Base-by-base conservation (phyloP, 2,113 vertebrate genomes). In the Electrona antarctica region DNA sequence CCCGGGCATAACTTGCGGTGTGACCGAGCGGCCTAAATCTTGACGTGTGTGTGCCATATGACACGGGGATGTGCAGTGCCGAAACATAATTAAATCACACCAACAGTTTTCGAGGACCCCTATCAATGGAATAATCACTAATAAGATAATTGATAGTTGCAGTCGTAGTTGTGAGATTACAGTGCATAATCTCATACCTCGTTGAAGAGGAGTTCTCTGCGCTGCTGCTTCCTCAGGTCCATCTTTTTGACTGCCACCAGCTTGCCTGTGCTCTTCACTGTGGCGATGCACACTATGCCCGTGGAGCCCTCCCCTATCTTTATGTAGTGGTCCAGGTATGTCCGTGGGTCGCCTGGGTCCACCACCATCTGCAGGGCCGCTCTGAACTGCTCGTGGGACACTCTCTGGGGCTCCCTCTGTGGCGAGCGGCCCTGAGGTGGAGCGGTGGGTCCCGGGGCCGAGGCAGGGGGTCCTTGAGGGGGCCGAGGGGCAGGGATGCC, bases 281-380 rank as follows among this genome's bases (percentile, higher is more conserved):
- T 97, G 79, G 97, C 96, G 0, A 99, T 97, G 77, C 97, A 99
- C 57, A 98, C 97, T 0, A 99, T 91, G 28, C 97, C 97, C 0
- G 97, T 98, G 74, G 97, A 99, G 10, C 97, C 97, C 77, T 99
- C 97, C 0, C 97, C 97, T 0, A 98, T 99, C 88, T 99, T 98
- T 73, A 99, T 98, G 89, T 98, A 98, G 89, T 98, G 95, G 75
- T 98, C 97, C 80, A 98, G 84, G 87, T 97, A 97, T 4, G 93
- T 89, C 6, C 96, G 91, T 0, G 97, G 97, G 63, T 98, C 96
- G 0, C 97, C 96, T 0, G 95, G 96, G 60, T 97, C 96, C 9
- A 98, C 97, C 76, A 98, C 97, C 94, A 98, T 95, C 91, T 97
- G 96, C 61, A 98, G 85, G 0, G 96, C 96, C 0, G 96, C 95